Percentiles rank a stretch among this genome's conserved stretches.
phyloP scores from a whole-genome alignment of 2,888 invertebrate species.

The Phragmatobia fuliginosa region DNA sequence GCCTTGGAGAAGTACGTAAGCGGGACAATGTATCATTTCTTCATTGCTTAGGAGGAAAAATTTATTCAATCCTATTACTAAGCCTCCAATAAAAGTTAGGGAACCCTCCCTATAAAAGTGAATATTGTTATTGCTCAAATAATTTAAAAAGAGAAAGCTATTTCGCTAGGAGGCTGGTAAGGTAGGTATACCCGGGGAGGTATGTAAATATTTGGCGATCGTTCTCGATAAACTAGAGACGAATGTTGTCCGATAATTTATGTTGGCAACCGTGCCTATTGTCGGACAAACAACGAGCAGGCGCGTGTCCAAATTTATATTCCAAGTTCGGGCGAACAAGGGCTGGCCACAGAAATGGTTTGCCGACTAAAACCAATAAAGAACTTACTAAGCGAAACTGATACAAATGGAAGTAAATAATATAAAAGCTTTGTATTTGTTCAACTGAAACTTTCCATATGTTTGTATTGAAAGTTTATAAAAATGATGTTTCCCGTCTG shows the following conservation, averaged over 20 bases:
- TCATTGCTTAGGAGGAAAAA: conserved; percentile 44
- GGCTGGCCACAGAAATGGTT: conserved; percentile 63
- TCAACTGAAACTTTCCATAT: conserved; percentile 42
- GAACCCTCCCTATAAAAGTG: conserved; percentile 26
- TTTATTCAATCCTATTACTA: conserved; percentile 38
- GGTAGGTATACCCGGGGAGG: conserved; percentile 44
- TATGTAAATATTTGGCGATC: conserved; percentile 74
- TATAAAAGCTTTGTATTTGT: conserved; percentile 58
- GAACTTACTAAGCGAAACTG: conserved; percentile 67
- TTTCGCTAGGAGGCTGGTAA: conserved; percentile 47
- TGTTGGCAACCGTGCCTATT: conserved; percentile 74
- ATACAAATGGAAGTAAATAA: conserved; percentile 68
- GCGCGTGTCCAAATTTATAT: conserved; percentile 76
- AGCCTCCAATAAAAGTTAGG: conserved; percentile 37
- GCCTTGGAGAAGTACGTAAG: conserved; percentile 58
- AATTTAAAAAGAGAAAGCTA: conserved; percentile 41
- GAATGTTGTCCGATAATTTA: conserved; percentile 78
- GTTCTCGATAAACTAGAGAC: conserved; percentile 68
- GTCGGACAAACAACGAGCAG: conserved; percentile 72
- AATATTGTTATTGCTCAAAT: conserved; percentile 39
- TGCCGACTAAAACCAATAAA: conserved; percentile 62
- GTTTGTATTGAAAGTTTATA: conserved; percentile 21
- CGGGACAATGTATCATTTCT: conserved; percentile 66
- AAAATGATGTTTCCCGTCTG: conserved; percentile 37
- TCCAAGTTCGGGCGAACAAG: conserved; percentile 71